A percentile compares a stretch with the other conserved stretches of the same genome.
Evolutionary conservation across 2,113 vertebrate genomes (phyloP).

Genomic region (Pteronura brasiliensis): DNA sequence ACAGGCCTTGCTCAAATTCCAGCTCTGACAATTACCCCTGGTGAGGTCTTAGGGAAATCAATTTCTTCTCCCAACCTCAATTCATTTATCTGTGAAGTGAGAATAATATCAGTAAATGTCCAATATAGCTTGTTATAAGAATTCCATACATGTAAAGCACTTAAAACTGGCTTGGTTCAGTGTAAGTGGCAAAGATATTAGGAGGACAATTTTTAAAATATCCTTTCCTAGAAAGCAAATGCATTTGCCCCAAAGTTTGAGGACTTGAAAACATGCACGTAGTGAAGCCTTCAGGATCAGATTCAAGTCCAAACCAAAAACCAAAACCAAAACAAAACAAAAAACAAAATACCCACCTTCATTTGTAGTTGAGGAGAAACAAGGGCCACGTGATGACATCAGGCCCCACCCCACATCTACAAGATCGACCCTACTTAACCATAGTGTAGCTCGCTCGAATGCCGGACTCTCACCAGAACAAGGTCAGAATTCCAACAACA

Average conservation of each 20-base stretch:
- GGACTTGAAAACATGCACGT: background rate
- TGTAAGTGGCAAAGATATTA: background rate
- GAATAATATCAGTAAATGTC: background rate
- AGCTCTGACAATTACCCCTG: background rate
- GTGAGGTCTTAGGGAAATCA: background rate
- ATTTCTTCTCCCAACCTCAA: background rate
- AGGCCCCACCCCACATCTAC: background rate
- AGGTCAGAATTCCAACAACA: background rate
- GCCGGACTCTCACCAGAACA: background rate
- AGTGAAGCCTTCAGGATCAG: background rate
- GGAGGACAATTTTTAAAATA: background rate
- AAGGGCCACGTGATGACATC: background rate
- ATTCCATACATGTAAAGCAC: background rate
- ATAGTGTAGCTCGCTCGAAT: background rate
- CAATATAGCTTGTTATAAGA: background rate
- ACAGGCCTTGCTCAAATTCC: background rate
- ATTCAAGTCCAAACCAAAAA: background rate
- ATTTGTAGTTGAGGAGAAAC: background rate
- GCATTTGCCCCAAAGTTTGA: background rate
- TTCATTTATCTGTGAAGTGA: background rate
- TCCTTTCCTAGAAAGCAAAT: background rate
- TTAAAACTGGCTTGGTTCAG: background rate
- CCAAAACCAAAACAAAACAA: background rate
- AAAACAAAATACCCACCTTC: background rate
- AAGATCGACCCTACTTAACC: background rate